These are phyloP conservation scores for Allacma fusca DNA, from an alignment of 2,888 invertebrate genomes.

Conservation along the genomic window DNA sequence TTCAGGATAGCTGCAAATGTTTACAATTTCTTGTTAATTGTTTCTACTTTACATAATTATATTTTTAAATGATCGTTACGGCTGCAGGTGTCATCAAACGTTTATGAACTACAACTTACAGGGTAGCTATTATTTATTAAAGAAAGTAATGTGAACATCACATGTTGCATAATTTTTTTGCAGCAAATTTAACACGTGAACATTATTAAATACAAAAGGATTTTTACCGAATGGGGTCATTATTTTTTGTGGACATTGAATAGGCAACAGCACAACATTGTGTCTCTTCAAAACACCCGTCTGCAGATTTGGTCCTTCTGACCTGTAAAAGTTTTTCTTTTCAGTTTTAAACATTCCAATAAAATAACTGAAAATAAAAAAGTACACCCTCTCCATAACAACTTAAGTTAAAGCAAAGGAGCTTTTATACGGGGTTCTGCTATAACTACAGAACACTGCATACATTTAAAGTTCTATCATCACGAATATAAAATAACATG, in stretches of 20 bases:
- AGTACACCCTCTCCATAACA: no score
- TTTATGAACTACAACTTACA: no score
- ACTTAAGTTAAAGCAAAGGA: no score
- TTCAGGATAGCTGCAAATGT: not conserved
- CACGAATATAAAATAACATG: not conserved
- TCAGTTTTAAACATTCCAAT: no score
- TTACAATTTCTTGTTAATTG: no score
- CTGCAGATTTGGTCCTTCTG: not conserved
- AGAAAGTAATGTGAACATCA: no score
- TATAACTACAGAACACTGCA: not conserved
- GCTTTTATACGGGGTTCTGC: no score
- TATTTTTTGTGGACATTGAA: conserved; percentile 7
- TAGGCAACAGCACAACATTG: conserved; percentile 33
- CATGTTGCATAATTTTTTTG: no score
- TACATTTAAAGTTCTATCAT: no score
- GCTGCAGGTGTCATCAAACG: no score
- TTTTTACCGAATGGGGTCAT: not conserved
- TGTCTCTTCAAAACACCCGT: not conserved
- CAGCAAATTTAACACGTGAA: not conserved
- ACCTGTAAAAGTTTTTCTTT: no score
- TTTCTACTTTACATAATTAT: not conserved
- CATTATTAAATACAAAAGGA: not conserved
- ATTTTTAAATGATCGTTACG: not conserved
- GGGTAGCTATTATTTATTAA: no score
- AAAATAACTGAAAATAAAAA: not conserved